Base-by-base conservation (phyloP, 2,797 vertebrate genomes). In the Enteromius unitaeniatus region DNA sequence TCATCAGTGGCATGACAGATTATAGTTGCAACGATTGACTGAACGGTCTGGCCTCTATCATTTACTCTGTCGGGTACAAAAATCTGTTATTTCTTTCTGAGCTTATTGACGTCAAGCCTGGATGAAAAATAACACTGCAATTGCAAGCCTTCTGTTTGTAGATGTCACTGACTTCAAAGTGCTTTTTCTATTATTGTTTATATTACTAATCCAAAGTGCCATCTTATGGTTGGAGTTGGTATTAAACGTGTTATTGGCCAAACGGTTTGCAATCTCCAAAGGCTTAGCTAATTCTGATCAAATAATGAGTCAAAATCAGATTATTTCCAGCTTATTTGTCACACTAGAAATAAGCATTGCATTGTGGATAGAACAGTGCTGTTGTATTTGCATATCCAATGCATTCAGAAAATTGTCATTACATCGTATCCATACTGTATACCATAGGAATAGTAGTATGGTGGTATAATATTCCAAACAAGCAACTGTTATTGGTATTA, bases 21-120 rank as follows among this genome's bases (percentile, higher is more conserved):
- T 89, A 87, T 87, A 88, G 80, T 89, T 78, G 90, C 90, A 92
- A 90, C 89, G 84, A 84, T 89, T 89, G 89, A 92, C 87, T 88
- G 84, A 75, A 90, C 85, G 80, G n/a, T 74, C 80, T 40, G 85
- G 84, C 69, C 80, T 51, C 73, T 42, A 21, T 89, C 88, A 89
- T 89, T 89, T 78, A 88, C 84, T 81, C 26, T 13, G 45, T 58
- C 78, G 83, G 15, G 42, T 49, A 34, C 60, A 53, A n/a, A 23
- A 74, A 60, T 58, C 37, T 23, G 64, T 79, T 37, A 21, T 69
- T 80, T 70, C 13, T 81, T 81, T 70, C 34, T 15, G 37, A 40
- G 28, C 13, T 68, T 68, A 55, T 13, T 79, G 65, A 81, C 26
- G 79, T 62, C 69, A 81, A 73, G 45, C 68, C 26, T 23, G 40